Base-by-base conservation (phyloP, 2,797 vertebrate genomes). In the Lagothrix lagotricha region DNA sequence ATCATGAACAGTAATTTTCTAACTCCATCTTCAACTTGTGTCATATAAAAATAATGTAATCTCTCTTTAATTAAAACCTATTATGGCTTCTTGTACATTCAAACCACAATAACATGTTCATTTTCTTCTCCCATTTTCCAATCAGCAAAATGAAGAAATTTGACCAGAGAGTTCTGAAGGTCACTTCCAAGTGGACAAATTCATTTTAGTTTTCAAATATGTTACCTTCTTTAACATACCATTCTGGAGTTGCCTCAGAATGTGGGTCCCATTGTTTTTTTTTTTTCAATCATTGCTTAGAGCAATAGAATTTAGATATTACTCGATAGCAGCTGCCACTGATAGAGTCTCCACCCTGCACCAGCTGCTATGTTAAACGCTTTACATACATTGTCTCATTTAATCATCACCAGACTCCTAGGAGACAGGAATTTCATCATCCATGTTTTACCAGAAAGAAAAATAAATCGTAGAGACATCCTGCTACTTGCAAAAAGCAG, bases 41-140 rank as follows among this genome's bases (percentile, higher is more conserved):
- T 57, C 61, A 36, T 46, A 46, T 73, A 50, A 93, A 87, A 87
- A 81, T 58, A 6, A 93, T 82, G 75, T 89, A 79, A 72, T 30
- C 10, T 84, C n/a, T 15, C 14, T 93, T 85, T 96, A 88, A 94
- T 85, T 91, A 94, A 93, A 76, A 90, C 20, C 2, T 46, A 20
- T 83, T 91, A 77, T 96, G 84, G 33, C 46, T 30, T 5, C 46
- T 22, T 17, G 46, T 39, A 7, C 19, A 61, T 79, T 48, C 57
- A 86, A 88, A 80, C 57, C 64, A 67, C 75, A 75, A 54, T 41
- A 64, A n/a, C 13, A 28, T 95, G 48, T 86, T 79, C 28, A 75
- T 88, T 88, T 96, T 26, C n/a, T 52, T 67, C 52, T 94, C 81
- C 20, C 64, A 0, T 97, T 91, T 96, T 93, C 72, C 44, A 57